Evolutionary conservation across 2,797 vertebrate species (phyloP), one percentile per base, ranked within the genome.

Genomic region (Ptychobarbus kaznakovi): DNA sequence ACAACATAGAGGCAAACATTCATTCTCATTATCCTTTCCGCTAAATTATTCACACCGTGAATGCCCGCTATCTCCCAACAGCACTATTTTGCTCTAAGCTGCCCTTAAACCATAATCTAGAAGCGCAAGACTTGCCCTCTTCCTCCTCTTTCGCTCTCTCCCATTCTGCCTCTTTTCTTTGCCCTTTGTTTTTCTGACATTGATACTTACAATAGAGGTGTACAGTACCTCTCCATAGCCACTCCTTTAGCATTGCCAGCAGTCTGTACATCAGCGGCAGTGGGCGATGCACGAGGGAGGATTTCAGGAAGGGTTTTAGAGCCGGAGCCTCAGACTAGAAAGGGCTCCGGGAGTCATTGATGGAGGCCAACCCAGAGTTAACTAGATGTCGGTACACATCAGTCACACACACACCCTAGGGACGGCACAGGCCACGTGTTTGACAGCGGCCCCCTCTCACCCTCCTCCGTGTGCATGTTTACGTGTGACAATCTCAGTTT

Each of bases 1-100:
- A 90, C 80, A 80, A 82, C 51, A 86, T 85, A 82, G 20, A 85
- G 85, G 68, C 81, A 87, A 91, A 89, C 90, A 90, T 92, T 91
- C 76, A 89, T 91, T 93, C 90, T 93, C 90, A 92, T 94, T 93
- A 93, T 86, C 88, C 87, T 86, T 85, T 88, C 86, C 40, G 80
- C 53, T 90, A 90, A 92, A 91, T 92, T 88, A 91, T 91, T 91
- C 86, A 89, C 83, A 80, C 84, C 38, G 73, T 88, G 87, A 86
- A 92, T 88, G 90, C 86, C 40, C 46, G 77, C 86, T 88, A 87
- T 93, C 91, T 91, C 84, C 74, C 78, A 70, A 87, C 20, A 88
- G 86, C 87, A 87, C 88, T 10, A 76, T 87, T 88, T 42, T 51
- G 81, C 84, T 77, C 73, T 77, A 58, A 91, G 87, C 90, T 88